A percentile compares a stretch with the other conserved stretches of the same genome.
Conservation (phyloP, 2,888 invertebrate species). For the Spodoptera littoralis region DNA sequence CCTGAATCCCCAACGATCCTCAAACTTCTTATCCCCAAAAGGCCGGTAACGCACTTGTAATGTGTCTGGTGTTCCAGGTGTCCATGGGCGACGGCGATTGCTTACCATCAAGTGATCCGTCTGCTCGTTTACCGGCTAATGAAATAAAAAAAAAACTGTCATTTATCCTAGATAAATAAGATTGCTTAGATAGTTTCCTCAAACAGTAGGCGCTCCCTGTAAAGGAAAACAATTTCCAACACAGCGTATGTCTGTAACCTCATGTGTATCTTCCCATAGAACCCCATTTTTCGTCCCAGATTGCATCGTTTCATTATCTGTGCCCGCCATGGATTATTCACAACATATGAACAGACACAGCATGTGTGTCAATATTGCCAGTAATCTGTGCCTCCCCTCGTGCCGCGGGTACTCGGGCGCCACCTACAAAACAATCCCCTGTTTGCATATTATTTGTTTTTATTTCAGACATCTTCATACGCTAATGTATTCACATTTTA, state of each 20-base stretch:
- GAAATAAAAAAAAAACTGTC: too few relatives aligned
- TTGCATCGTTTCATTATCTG: conserved; percentile 38
- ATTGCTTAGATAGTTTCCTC: too few relatives aligned
- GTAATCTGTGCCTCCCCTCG: conserved; percentile 36
- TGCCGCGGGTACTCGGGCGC: not conserved
- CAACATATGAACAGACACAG: conserved; percentile 32
- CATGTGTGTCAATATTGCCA: conserved; percentile 45
- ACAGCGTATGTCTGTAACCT: conserved; percentile 15
- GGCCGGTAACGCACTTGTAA: too few relatives aligned
- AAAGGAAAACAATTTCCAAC: conserved; percentile 25
- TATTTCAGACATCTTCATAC: conserved; percentile 25
- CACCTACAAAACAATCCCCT: conserved; percentile 37
- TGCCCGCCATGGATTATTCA: conserved; percentile 33
- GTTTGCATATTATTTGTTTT: conserved; percentile 24
- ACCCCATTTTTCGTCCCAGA: conserved; percentile 13
- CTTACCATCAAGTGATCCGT: too few relatives aligned
- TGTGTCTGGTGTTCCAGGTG: too few relatives aligned
- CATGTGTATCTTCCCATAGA: conserved; percentile 13
- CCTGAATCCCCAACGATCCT: too few relatives aligned
- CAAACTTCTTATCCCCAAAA: too few relatives aligned
- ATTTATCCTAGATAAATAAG: too few relatives aligned
- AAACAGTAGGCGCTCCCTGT: conserved; percentile 5
- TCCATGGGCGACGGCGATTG: too few relatives aligned
- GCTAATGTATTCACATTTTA: conserved; percentile 46
- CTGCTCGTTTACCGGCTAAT: too few relatives aligned